Conservation (phyloP, 2,797 vertebrate species). For the Cryptoblepharus egeriae region DNA sequence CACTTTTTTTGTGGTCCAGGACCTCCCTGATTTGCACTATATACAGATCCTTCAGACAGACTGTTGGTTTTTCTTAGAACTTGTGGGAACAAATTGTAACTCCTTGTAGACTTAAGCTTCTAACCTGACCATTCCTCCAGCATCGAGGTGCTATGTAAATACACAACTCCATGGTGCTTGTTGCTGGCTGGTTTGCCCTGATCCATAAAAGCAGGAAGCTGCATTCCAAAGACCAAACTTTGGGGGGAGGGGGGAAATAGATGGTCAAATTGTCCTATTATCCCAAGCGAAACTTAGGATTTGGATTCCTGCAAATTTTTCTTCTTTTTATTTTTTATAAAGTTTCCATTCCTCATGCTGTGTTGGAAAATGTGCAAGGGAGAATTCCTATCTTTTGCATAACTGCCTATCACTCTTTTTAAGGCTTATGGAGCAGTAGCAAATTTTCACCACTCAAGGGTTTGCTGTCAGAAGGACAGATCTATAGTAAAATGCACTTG, state of each 20-base stretch:
- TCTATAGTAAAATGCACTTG: background rate
- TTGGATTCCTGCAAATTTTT: conserved; percentile 1
- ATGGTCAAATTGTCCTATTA: background rate
- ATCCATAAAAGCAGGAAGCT: conserved; percentile 2
- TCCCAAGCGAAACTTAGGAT: conserved; percentile 6
- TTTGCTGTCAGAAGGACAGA: background rate
- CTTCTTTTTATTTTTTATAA: background rate
- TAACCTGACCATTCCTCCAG: background rate
- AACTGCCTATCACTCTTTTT: background rate
- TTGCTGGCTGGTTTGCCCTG: conserved; percentile 1
- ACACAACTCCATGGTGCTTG: background rate
- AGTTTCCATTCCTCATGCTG: background rate
- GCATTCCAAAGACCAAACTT: conserved; percentile 11
- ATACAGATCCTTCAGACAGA: conserved; percentile 28
- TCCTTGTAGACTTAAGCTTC: conserved; percentile 1
- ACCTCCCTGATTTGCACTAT: conserved; percentile 67
- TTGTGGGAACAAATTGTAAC: background rate
- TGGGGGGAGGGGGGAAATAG: background rate
- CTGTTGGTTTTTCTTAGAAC: conserved; percentile 4
- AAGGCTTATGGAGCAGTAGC: background rate
- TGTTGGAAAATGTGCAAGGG: background rate
- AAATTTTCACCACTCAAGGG: background rate
- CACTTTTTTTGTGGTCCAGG: background rate
- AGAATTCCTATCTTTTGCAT: background rate
- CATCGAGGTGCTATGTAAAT: conserved; percentile 8